Base-by-base conservation (phyloP, 2,113 vertebrate species). In the Saccopteryx leptura region DNA sequence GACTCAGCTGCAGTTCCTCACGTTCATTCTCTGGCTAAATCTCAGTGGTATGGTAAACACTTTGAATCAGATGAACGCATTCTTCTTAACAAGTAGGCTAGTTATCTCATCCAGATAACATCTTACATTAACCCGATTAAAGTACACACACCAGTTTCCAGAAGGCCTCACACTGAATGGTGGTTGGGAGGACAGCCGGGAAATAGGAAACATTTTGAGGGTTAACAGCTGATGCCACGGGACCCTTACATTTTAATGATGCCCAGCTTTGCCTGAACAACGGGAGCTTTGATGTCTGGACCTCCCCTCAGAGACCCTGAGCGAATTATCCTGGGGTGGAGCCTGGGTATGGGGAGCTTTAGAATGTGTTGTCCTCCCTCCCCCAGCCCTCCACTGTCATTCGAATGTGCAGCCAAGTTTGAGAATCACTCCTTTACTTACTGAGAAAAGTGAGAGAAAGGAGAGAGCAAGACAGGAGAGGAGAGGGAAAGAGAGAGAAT, bases 381-480 rank as follows among this genome's bases (percentile, higher is more conserved):
- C 69, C 11, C 0, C 11, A n/a, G 9, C 17, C 19, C 74, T 52
- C 52, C 14, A 82, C 48, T 39, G 33, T 92, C 61, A 33, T 61
- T 84, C 46, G 81, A 74, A 69, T 2, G 4, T 2, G 54, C 7
- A 68, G 33, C 14, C 26, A 66, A 85, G n/a, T 28, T 80, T 39
- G 84, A 76, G 76, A 95, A 50, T 74, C 79, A 50, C 21, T 72
- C 50, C 9, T 88, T 12, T 39, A 31, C 31, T 91, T 92, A 15
- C 86, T 75, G 71, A 90, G 88, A 71, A n/a, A 83, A 69, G 72
- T 65, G 50, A 69, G 24, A 84, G 46, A 52, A 61, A 90, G 52
- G 26, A 86, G 24, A 81, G 26, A 33, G 48, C 28, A 52, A 75
- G 65, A 79, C 0, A 39, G 60, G 26, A 66, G 26, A 78, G 2